A percentile compares a stretch with the other conserved stretches of the same genome.
Conservation (phyloP, 2,797 vertebrate species). For the Myoxocephalus aenaeus region DNA sequence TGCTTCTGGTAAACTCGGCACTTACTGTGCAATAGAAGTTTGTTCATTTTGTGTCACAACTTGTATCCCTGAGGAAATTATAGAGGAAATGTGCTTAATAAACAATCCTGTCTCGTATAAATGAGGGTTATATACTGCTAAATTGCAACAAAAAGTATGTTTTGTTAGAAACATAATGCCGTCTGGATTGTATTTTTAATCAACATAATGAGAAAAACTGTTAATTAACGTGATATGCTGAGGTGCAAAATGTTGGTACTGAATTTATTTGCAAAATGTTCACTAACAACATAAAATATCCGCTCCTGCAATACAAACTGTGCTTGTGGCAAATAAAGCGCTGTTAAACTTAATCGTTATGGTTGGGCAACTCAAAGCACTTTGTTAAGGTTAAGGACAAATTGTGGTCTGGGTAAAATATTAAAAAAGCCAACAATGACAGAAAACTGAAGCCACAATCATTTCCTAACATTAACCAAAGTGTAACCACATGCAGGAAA, state of each 20-base stretch:
- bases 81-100: constrained; percentile 49
- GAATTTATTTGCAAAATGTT: constrained; percentile 16
- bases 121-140: constrained; percentile 27
- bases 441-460: constrained; percentile 15
- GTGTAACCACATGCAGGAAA: background rate
- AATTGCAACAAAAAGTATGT: constrained; percentile 37
- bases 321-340: constrained; percentile 2
- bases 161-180: constrained; percentile 25
- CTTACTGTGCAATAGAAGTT: constrained; percentile 55
- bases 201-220: constrained; percentile 1
- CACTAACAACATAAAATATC: background rate
- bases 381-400: background rate
- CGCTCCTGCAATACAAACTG: background rate
- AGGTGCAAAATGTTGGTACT: constrained; percentile 5
- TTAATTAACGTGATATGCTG: background rate
- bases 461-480: constrained; percentile 10
- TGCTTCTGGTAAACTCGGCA: constrained; percentile 65
- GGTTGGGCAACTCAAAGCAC: background rate
- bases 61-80: constrained; percentile 64
- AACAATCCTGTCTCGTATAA: constrained; percentile 49
- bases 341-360: constrained; percentile 3
- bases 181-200: constrained; percentile 12
- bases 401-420: constrained; percentile 6
- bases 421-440: constrained; percentile 5
- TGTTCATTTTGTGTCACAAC: constrained; percentile 45